Evolutionary conservation across 2,113 vertebrate species (phyloP).

Genomic region (Notarius lentiginosus): DNA sequence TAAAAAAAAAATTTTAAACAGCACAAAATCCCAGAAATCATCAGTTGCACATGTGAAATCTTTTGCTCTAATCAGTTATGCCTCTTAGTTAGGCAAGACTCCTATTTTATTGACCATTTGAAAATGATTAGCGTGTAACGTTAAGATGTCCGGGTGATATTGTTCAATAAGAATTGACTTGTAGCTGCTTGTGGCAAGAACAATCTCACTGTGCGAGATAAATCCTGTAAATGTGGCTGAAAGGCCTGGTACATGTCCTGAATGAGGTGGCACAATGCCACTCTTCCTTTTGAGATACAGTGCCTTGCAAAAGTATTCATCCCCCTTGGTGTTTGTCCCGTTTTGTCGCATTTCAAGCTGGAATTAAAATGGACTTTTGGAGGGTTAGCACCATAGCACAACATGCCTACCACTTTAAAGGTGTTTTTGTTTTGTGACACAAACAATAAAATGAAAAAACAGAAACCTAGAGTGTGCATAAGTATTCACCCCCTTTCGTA

Average conservation of each 20-base stretch:
- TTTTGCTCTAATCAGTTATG: not conserved
- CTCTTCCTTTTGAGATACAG: no score
- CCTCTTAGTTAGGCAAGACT: not conserved
- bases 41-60: not conserved
- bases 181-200: no score
- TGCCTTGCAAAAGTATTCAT: no score
- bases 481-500: no score
- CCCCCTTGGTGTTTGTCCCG: no score
- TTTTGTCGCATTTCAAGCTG: no score
- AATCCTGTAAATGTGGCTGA: not conserved
- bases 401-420: no score
- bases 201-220: not conserved
- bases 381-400: no score
- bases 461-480: no score
- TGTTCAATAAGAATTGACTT: not conserved
- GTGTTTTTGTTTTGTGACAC: no score
- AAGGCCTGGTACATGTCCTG: not conserved
- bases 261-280: not conserved
- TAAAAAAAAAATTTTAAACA: not conserved
- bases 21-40: not conserved
- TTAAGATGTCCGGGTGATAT: not conserved
- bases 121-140: not conserved
- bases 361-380: no score
- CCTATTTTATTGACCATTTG: not conserved
- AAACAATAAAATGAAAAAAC: no score